phyloP scores from a whole-genome alignment of 2,888 invertebrate genomes.

The Poecilobothrus nobilitatus region DNA sequence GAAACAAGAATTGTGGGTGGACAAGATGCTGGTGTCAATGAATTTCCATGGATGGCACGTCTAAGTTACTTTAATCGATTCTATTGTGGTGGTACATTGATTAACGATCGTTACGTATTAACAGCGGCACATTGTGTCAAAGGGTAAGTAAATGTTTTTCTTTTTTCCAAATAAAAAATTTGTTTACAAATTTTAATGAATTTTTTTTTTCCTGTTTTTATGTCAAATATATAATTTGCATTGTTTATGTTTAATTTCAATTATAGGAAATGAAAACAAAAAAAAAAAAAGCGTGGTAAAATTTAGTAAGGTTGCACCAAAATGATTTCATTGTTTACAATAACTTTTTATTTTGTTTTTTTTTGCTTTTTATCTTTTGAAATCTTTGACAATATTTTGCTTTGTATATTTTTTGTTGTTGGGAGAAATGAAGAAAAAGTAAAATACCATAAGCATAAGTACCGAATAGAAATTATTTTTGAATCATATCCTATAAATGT shows the following conservation, averaged over 20 bases:
- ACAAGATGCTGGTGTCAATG: slow-evolving; percentile 61
- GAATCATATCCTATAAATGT: no score
- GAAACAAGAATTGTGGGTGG: slow-evolving; percentile 77
- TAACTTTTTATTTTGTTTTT: background rate
- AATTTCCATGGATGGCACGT: slow-evolving; percentile 85
- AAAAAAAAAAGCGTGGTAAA: background rate
- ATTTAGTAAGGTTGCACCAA: background rate
- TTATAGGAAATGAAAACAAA: background rate
- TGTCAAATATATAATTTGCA: background rate
- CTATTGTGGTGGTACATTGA: slow-evolving; percentile 81
- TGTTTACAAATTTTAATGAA: background rate
- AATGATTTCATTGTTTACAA: background rate
- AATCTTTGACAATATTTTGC: background rate
- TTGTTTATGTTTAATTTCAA: no score
- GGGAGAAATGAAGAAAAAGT: no score
- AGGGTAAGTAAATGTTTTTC: slow-evolving; percentile 51
- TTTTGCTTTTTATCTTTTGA: background rate
- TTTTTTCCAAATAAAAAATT: background rate
- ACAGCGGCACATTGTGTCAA: slow-evolving; percentile 86
- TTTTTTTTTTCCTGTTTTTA: slow-evolving; percentile 8
- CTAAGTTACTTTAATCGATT: slow-evolving; percentile 80
- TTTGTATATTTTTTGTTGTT: no score
- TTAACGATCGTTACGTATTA: slow-evolving; percentile 79
- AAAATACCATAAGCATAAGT: no score
- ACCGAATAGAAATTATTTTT: no score